phyloP scores from a whole-genome alignment of 2,888 invertebrate species.

The Phaonia tiefii region DNA sequence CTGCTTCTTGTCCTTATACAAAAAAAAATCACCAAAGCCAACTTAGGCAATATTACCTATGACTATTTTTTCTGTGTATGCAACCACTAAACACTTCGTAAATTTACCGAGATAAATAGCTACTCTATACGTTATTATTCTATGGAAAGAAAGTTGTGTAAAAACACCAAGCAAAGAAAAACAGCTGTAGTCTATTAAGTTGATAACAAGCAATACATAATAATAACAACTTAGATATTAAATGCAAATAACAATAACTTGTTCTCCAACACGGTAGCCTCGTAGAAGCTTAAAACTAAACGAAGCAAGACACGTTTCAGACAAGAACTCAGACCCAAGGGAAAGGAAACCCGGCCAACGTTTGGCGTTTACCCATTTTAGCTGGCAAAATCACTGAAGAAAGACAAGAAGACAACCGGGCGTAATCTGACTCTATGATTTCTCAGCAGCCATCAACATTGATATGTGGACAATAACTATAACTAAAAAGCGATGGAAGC shows the following conservation, averaged over 20 bases:
- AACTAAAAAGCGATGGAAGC: constrained; percentile 74
- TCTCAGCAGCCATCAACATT: neutral
- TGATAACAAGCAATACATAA: constrained; percentile 41
- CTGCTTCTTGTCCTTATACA: too few species aligned
- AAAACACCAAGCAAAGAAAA: too few species aligned
- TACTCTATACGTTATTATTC: too few species aligned
- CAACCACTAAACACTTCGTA: too few species aligned
- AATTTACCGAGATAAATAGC: too few species aligned
- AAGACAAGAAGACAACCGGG: neutral
- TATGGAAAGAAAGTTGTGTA: too few species aligned
- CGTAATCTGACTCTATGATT: neutral
- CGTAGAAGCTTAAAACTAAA: constrained; percentile 14
- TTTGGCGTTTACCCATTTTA: too few species aligned
- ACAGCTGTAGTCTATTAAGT: neutral
- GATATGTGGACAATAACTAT: constrained; percentile 71
- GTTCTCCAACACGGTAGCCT: constrained; percentile 27
- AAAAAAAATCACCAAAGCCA: too few species aligned
- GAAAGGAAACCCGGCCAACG: neutral
- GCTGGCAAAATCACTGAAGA: neutral
- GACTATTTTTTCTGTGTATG: too few species aligned
- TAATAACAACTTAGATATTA: constrained; percentile 17
- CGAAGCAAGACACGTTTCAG: constrained; percentile 33
- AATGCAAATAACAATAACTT: constrained; percentile 51
- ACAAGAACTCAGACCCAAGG: neutral
- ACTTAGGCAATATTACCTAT: too few species aligned